Evolutionary conservation across 2,888 invertebrate species (phyloP).

Genomic region (Uropetala carovei): DNA sequence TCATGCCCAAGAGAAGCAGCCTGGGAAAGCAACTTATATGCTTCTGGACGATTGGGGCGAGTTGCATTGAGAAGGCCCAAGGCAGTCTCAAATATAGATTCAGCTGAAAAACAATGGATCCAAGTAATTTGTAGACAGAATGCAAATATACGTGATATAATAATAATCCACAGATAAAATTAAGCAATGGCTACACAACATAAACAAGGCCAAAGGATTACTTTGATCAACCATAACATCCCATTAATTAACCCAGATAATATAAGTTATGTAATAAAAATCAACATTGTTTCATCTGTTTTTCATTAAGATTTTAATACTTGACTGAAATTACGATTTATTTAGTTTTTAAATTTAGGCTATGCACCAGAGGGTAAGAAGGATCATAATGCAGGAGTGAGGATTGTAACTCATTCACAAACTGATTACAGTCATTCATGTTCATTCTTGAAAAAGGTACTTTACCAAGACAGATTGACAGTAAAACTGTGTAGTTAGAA

Average conservation of each 20-base stretch:
- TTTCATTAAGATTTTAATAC: no score
- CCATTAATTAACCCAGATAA: not conserved
- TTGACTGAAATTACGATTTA: no score
- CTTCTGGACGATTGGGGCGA: slow-evolving; percentile 83
- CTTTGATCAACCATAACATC: not conserved
- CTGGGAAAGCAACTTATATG: slow-evolving; percentile 85
- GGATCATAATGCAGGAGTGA: no score
- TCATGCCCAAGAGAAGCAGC: slow-evolving; percentile 89
- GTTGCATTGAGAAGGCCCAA: slow-evolving; percentile 84
- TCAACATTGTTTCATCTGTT: not conserved
- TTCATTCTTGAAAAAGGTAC: no score
- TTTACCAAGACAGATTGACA: no score
- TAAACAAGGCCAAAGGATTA: no score
- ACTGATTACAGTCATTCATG: no score
- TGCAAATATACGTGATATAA: not conserved
- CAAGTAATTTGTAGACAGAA: not conserved
- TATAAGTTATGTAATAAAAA: not conserved
- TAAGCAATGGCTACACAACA: not conserved
- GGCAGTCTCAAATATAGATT: slow-evolving; percentile 85
- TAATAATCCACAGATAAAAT: not conserved
- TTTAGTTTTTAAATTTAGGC: no score
- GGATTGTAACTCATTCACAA: no score
- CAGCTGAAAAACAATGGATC: slow-evolving; percentile 77
- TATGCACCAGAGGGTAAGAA: no score
- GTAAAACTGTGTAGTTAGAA: no score